phyloP scores from a whole-genome alignment of 2,888 invertebrate species.

The Hypsopygia costalis region DNA sequence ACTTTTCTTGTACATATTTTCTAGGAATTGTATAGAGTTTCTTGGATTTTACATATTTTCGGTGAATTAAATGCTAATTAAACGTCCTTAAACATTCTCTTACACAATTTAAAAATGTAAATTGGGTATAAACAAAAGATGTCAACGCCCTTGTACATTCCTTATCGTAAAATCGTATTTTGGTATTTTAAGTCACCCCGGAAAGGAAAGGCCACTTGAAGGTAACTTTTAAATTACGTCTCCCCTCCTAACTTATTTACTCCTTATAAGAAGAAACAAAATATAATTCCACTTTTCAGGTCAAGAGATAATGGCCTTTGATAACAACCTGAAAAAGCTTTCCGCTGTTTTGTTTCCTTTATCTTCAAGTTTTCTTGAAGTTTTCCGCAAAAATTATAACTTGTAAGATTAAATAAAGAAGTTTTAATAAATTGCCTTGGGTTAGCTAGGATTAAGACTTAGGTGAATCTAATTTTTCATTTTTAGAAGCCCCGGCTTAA shows the following conservation, averaged over 20 bases:
- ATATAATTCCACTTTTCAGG: slow-evolving; percentile 77
- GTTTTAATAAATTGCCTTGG: slow-evolving; percentile 72
- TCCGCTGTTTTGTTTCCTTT: slow-evolving; percentile 79
- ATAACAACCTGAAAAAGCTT: slow-evolving; percentile 78
- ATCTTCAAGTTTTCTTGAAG: slow-evolving; percentile 70
- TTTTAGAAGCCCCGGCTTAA: slow-evolving; percentile 20
- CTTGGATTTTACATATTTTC: too few relatives aligned
- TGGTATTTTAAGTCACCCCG: slow-evolving; percentile 44
- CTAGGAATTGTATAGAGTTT: too few relatives aligned
- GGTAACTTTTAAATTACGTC: slow-evolving; percentile 73
- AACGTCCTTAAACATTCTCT: too few relatives aligned
- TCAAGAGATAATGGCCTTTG: slow-evolving; percentile 78
- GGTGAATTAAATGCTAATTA: too few relatives aligned
- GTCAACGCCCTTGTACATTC: slow-evolving; percentile 27
- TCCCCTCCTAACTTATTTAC: slow-evolving; percentile 72
- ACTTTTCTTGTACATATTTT: too few relatives aligned
- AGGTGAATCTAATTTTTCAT: slow-evolving; percentile 47
- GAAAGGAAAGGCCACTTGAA: slow-evolving; percentile 49
- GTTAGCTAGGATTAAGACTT: slow-evolving; percentile 59
- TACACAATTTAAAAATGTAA: too few relatives aligned
- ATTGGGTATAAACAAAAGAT: too few relatives aligned
- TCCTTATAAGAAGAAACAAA: slow-evolving; percentile 73
- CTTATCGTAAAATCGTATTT: slow-evolving; percentile 45
- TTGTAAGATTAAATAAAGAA: slow-evolving; percentile 73
- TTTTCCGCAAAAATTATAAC: slow-evolving; percentile 75